A percentile compares a stretch with the other conserved stretches of the same genome.
phyloP scores from a whole-genome alignment of 2,113 vertebrate species.

The Acrocephalus arundinaceus region DNA sequence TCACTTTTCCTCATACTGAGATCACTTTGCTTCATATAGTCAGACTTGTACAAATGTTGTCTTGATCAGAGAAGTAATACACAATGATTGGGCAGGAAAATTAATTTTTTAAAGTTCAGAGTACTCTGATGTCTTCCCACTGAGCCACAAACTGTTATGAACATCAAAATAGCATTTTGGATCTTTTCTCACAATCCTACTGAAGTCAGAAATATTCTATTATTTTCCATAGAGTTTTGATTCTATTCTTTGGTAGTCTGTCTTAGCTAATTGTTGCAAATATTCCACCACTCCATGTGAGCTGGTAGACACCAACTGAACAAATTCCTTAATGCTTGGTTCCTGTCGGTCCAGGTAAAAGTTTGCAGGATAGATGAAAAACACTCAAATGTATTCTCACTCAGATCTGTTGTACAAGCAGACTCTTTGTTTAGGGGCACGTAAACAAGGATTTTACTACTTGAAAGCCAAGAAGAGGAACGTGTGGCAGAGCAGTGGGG shows the following conservation, averaged over 20 bases:
- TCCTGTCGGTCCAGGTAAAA: not conserved
- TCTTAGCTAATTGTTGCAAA: not conserved
- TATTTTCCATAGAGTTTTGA: not conserved
- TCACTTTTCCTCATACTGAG: not conserved
- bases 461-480: not conserved
- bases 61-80: not conserved
- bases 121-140: not conserved
- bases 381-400: not conserved
- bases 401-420: not conserved
- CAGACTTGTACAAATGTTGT: not conserved
- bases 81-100: not conserved
- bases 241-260: not conserved
- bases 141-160: not conserved
- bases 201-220: not conserved
- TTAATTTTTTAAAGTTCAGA: not conserved
- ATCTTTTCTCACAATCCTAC: not conserved
- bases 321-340: accelerated
- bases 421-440: not conserved
- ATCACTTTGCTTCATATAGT: not conserved
- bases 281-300: not conserved
- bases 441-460: not conserved
- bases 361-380: not conserved
- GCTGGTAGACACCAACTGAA: not conserved
- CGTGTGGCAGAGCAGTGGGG: not conserved
- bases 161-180: not conserved